Conservation (phyloP, 1,140 invertebrate species). For the Ceratina japonica region DNA sequence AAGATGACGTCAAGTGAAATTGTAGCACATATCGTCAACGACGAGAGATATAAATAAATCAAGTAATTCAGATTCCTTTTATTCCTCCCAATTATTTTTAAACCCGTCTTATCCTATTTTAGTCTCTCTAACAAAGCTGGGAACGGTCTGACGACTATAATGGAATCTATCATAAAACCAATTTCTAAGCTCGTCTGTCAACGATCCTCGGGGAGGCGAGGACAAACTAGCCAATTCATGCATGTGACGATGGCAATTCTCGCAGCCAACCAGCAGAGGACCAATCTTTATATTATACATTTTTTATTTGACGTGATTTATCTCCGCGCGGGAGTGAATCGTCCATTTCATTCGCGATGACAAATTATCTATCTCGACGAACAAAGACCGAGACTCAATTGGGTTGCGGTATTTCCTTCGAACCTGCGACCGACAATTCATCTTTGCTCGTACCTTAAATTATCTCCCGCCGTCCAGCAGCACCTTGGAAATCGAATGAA, state of each 20-base stretch:
- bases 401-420: not conserved
- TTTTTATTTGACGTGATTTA: slow-evolving; percentile 12
- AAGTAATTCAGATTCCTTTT: too few species aligned
- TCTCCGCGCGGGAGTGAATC: slow-evolving; percentile 1
- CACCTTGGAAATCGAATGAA: not conserved
- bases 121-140: too few species aligned
- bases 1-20: not conserved
- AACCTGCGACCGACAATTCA: slow-evolving; percentile 5
- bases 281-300: not conserved
- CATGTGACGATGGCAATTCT: slow-evolving; percentile 1
- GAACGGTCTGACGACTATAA: too few species aligned
- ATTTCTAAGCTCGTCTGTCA: too few species aligned
- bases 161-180: too few species aligned
- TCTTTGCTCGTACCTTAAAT: not conserved
- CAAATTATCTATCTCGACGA: slow-evolving; percentile 7
- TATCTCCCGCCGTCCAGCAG: not conserved
- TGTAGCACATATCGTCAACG: too few species aligned
- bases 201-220: too few species aligned
- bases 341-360: slow-evolving; percentile 13
- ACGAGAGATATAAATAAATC: too few species aligned
- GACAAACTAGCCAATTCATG: not conserved
- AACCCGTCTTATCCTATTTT: too few species aligned
- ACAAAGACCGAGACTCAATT: not conserved
- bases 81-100: too few species aligned
- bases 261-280: not conserved